Evolutionary conservation across 2,113 vertebrate genomes (phyloP), one percentile per base, ranked within the genome.

Genomic region (Campylomormyrus tamandua): DNA sequence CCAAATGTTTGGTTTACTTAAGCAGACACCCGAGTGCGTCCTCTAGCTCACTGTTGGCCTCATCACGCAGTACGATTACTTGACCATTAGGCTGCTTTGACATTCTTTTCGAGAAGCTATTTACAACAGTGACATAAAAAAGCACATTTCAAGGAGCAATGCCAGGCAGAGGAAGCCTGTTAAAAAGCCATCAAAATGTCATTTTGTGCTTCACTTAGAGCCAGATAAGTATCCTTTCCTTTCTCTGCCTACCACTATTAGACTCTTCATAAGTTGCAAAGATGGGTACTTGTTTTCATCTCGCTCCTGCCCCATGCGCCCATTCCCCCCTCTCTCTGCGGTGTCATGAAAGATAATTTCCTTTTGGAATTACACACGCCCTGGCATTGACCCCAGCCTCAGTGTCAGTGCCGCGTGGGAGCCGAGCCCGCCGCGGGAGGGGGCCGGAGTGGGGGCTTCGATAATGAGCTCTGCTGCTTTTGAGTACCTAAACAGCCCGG

Each of bases 321-420:
- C 48, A 90, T 94, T 31, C 92, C 88, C 87, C 93, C 90, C 89
- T 94, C 92, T 90, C 91, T 94, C 92, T 93, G 90, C 93, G 94
- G 91, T 93, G 93, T 90, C 92, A 94, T 93, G 93, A 94, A 95
- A 95, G 93, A 95, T 96, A 90, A 95, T 96, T 96, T 95, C 95
- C 94, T 95, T 95, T 95, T 95, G 93, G 94, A 95, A 96, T 96
- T 94, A 94, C 94, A 94, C 90, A 89, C 88, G 92, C 91, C 93
- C 90, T 92, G 91, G 90, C 90, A 89, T 90, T 95, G 95, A 96
- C 94, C 95, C 91, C 77, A 83, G 93, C 92, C 94, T 91, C 93
- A 93, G 94, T 91, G 95, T 94, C 94, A 94, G 95, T 94, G 93
- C 93, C 92, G 92, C 93, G 91, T 91, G 92, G 92, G 94, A 94